Evolutionary conservation across 1,140 invertebrate species (phyloP).

Genomic region (Chironomus striatipennis): DNA sequence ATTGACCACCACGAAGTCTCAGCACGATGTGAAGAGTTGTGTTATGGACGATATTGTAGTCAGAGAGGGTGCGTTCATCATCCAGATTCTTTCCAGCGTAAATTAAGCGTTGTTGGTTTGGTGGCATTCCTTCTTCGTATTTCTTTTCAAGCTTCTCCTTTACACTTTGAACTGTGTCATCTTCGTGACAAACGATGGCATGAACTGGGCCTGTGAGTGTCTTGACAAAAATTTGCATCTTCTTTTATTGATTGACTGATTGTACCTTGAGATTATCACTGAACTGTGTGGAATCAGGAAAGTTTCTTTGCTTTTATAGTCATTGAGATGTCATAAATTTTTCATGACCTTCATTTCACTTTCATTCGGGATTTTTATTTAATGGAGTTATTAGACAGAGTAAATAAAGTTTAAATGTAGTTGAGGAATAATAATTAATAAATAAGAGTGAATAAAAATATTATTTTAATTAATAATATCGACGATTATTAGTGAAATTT

Average conservation of each 20-base stretch:
- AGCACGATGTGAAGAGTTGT: slow-evolving; percentile 45
- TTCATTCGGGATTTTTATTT: neutral
- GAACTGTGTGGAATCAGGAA: neutral
- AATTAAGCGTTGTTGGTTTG: slow-evolving; percentile 49
- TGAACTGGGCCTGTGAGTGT: slow-evolving; percentile 55
- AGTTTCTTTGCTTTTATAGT: neutral
- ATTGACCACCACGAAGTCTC: slow-evolving; percentile 14
- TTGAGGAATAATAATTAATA: neutral
- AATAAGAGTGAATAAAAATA: neutral
- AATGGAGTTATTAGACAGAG: neutral
- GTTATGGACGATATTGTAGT: slow-evolving; percentile 56
- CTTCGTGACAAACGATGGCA: slow-evolving; percentile 51
- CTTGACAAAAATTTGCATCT: slow-evolving; percentile 39
- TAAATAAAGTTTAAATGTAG: neutral
- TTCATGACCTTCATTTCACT: neutral
- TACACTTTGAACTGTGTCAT: slow-evolving; percentile 59
- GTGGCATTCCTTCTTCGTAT: slow-evolving; percentile 44
- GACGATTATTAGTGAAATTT: too few species aligned
- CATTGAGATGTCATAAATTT: neutral
- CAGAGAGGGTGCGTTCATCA: slow-evolving; percentile 52
- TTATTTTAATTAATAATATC: too few species aligned
- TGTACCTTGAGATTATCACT: neutral
- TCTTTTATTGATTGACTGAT: slow-evolving; percentile 25
- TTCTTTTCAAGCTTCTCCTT: slow-evolving; percentile 55
- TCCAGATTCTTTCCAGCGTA: slow-evolving; percentile 55